These are phyloP conservation scores for Enhydra lutris DNA, from an alignment of 2,113 vertebrate species.

Conservation along the genomic window DNA sequence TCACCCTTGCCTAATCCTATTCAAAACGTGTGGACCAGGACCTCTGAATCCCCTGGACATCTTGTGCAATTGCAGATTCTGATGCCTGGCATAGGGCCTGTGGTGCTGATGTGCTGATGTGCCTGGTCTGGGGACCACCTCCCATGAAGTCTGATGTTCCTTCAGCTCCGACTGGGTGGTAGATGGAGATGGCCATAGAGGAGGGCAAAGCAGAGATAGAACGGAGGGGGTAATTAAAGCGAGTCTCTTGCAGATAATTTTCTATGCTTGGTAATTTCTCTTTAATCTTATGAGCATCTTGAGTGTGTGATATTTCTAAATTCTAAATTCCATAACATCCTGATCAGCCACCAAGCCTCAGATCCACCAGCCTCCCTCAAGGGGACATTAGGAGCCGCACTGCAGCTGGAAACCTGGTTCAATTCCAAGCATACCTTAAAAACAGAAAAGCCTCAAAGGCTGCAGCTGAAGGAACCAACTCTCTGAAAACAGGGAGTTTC, in stretches of 20 bases:
- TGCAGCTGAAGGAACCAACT: not conserved
- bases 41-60: not conserved
- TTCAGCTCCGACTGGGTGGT: not conserved
- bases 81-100: not conserved
- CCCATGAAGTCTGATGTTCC: no score
- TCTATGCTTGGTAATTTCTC: not conserved
- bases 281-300: not conserved
- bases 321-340: not conserved
- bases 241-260: not conserved
- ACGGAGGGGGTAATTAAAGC: not conserved
- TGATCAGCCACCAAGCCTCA: not conserved
- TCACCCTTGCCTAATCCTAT: not conserved
- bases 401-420: constrained; percentile 1
- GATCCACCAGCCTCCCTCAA: no score
- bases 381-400: not conserved
- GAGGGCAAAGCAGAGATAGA: not conserved
- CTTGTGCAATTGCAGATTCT: not conserved
- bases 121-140: not conserved
- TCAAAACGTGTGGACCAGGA: not conserved
- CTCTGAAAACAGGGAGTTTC: constrained; percentile 45
- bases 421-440: constrained; percentile 18
- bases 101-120: no score
- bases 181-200: not conserved
- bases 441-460: constrained; percentile 45
- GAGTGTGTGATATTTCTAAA: not conserved